These are phyloP conservation scores for Euwallacea similis DNA, from an alignment of 1,140 invertebrate genomes.

Conservation along the genomic window DNA sequence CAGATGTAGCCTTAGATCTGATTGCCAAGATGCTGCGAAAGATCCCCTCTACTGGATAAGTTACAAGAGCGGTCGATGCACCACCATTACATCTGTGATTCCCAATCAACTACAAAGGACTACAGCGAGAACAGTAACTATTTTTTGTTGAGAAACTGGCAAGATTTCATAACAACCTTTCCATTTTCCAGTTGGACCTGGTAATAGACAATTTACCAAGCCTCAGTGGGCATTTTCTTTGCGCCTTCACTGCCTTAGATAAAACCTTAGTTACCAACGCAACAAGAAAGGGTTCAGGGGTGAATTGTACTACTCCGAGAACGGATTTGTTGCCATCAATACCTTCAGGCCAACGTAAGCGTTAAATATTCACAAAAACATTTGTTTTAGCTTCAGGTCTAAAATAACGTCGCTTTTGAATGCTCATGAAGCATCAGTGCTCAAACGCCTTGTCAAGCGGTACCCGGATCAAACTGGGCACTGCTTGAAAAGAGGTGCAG, in stretches of 20 bases:
- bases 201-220: conserved; percentile 92
- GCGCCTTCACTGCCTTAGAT: conserved; percentile 90
- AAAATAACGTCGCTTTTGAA: too few relatives aligned
- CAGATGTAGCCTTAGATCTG: conserved; percentile 82
- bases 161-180: conserved; percentile 1
- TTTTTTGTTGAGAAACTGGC: neutral
- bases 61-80: conserved; percentile 93
- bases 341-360: conserved; percentile 81
- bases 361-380: too few relatives aligned
- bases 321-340: conserved; percentile 90
- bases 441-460: too few relatives aligned
- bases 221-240: conserved; percentile 84
- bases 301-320: conserved; percentile 91
- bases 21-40: conserved; percentile 89
- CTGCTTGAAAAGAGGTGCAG: too few relatives aligned
- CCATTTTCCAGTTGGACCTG: conserved; percentile 69
- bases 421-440: too few relatives aligned
- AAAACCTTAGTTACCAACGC: conserved; percentile 90
- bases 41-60: conserved; percentile 95
- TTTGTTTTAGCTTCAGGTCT: too few relatives aligned
- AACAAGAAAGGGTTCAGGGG: conserved; percentile 82
- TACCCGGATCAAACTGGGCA: too few relatives aligned
- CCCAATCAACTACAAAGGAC: conserved; percentile 91
- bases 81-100: conserved; percentile 89
- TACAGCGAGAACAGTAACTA: conserved; percentile 78